Evolutionary conservation across 1,140 invertebrate genomes (phyloP), one percentile per base, ranked within the genome.

Genomic region (Megalopta genalis): DNA sequence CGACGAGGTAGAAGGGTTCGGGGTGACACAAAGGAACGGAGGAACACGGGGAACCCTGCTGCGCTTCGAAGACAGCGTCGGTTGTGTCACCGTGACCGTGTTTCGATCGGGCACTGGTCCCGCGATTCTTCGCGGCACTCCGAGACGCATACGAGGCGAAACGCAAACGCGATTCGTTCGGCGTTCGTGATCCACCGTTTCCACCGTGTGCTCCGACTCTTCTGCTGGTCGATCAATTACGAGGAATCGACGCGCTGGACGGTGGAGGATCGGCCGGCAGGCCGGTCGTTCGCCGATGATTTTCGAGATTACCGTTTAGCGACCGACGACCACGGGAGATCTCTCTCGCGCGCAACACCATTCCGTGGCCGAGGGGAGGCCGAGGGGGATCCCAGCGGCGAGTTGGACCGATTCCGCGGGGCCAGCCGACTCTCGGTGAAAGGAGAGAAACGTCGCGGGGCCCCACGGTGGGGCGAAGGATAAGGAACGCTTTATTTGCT

Each of bases 361-460:
- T 77, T 76, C 75, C 83, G 42, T 12, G 42, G 18, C 16, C 16
- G 49, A 16, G 18, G 49, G 2, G 1, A 14, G 49, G 0, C 6
- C 14, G 49, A 16, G 49, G 49, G 18, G 18, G 89, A 86, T 90
- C 85, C 87, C 8, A 23, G 64, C 27, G 14, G 27, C n/a, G 64
- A 25, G 39, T 25, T 66, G 64, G 82, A 84, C 80, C 69, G 70
- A 69, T 77, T 81, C 85, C 86, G 79, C 77, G 83, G 83, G 83
- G 57, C 66, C 59, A 70, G 49, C 52, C 60, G 71, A 37, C 74
- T 71, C 85, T 63, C 84, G 89, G 90, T 90, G 90, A 90, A 91
- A 91, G 90, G 90, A 89, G 86, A 88, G 87, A 89, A 88, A 87
- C 84, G 76, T 23, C 8, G 72, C 66, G 77, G 82, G 42, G 10